phyloP scores from a whole-genome alignment of 1,140 invertebrate species.

The Trichomalopsis sarcophagae region DNA sequence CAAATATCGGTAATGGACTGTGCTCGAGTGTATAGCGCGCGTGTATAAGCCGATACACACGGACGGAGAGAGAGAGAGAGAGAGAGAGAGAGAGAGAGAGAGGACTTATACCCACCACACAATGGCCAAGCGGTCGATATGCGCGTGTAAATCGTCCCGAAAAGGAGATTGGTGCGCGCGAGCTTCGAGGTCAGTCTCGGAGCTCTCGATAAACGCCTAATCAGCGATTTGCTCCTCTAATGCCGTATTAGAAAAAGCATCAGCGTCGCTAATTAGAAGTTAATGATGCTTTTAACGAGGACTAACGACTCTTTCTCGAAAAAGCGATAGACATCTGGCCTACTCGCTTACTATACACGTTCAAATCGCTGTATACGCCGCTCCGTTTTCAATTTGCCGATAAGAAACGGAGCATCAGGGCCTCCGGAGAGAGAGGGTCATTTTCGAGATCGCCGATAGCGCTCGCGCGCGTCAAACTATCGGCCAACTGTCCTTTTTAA shows the following conservation, averaged over 20 bases:
- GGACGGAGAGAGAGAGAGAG: neutral
- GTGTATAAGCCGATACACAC: neutral
- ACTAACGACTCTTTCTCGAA: too few relatives aligned
- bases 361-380: too few relatives aligned
- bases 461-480: conserved; percentile 22
- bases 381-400: too few relatives aligned
- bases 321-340: too few relatives aligned
- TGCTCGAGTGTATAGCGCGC: neutral
- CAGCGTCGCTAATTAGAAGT: neutral
- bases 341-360: too few relatives aligned
- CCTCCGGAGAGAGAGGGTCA: neutral
- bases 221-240: neutral
- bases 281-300: neutral
- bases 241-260: too few relatives aligned
- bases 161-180: neutral
- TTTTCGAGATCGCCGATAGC: conserved; percentile 13
- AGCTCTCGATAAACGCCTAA: neutral
- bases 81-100: neutral
- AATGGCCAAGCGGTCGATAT: neutral
- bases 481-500: conserved; percentile 34
- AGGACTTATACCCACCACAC: neutral
- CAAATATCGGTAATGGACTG: neutral
- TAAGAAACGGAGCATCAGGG: too few relatives aligned
- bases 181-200: neutral
- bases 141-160: neutral